Evolutionary conservation across 2,113 vertebrate genomes (phyloP), one percentile per base, ranked within the genome.

Genomic region (Erythrocercus mccallii): DNA sequence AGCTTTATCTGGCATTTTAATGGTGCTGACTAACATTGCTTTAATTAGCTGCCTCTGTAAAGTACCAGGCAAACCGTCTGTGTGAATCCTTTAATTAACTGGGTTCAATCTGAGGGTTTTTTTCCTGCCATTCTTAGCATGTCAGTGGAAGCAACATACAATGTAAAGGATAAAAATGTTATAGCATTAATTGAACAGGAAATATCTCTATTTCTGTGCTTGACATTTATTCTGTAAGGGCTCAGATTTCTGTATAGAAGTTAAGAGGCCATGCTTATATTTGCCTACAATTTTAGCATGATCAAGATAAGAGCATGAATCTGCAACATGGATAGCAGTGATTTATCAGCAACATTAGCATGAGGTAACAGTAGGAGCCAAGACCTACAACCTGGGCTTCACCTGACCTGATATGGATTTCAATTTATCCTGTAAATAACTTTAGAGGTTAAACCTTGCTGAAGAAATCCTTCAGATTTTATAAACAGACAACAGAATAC

Each of bases 61-160:
- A 94, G 88, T 70, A 79, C 86, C 72, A 81, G 51, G 88, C 80
- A 94, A 96, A 86, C 85, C 83, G 89, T 95, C 93, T 95, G 91
- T 80, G 81, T 94, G 91, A 96, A 94, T 94, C 71, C 84, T 87
- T 85, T 91, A 92, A 97, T 95, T 95, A 96, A 94, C 50, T 66
- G 53, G 25, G 23, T 72, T 91, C 69, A 74, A 8, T 82, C 48
- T 85, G 42, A 91, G 77, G 77, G 7, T 38, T 42, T 87, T 86
- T 76, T 79, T n/a, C 38, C 81, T 87, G 78, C 53, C 53, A 33
- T 76, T 94, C 69, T 79, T 10, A 69, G 25, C 25, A n/a, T 8
- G 37, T 72, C 62, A 87, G 53, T 74, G 78, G 25, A 80, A 94
- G 37, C 57, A 79, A 79, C 50, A 45, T 57, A 56, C 80, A 91